These are phyloP conservation scores for Pavo muticus DNA, from an alignment of 2,113 vertebrate genomes.

Conservation along the genomic window DNA sequence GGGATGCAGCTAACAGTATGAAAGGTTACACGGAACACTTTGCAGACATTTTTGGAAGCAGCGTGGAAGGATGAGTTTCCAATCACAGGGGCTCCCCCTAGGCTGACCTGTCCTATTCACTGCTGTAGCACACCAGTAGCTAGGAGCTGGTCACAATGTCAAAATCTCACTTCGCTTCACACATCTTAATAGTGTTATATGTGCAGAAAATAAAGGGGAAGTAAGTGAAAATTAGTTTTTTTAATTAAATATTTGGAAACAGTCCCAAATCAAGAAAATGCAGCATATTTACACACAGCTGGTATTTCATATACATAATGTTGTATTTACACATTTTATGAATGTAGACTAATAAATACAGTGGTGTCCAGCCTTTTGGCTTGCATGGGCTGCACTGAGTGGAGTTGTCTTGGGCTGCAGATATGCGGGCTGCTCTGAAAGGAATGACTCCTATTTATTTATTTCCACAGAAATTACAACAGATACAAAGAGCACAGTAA, in stretches of 20 bases:
- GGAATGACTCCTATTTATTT: no score
- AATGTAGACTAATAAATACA: neutral
- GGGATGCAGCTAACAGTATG: no score
- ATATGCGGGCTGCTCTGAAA: no score
- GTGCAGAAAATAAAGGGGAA: neutral
- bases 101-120: neutral
- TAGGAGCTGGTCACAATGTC: no score
- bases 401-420: no score
- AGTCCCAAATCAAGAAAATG: neutral
- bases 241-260: neutral
- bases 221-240: neutral
- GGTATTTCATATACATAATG: neutral
- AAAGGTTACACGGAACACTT: no score
- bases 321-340: neutral
- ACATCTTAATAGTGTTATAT: neutral
- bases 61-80: neutral
- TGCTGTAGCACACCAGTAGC: no score
- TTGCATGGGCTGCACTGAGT: no score
- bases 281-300: neutral
- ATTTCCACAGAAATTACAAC: no score
- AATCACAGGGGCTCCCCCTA: neutral
- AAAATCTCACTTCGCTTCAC: neutral
- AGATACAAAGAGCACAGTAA: no score
- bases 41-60: no score
- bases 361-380: no score